Conservation (phyloP, 2,797 vertebrate species). For the Poeciliopsis presidionis region DNA sequence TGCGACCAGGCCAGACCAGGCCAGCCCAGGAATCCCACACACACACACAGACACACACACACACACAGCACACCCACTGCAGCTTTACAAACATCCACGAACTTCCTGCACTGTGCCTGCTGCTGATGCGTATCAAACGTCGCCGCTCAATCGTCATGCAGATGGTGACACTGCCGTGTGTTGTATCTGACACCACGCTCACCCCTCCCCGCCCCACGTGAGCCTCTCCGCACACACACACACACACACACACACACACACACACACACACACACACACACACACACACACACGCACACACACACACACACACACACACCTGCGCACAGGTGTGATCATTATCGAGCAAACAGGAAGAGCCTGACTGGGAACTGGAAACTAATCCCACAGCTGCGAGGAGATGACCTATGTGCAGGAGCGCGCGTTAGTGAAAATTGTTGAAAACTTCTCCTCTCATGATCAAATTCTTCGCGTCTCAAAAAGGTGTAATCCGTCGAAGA, state of each 20-base stretch:
- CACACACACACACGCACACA: constrained; percentile 72
- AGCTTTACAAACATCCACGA: constrained; percentile 19
- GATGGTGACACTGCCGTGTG: constrained; percentile 39
- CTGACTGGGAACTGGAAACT: constrained; percentile 80
- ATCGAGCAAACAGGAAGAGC: constrained; percentile 82
- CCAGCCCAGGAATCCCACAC: constrained; percentile 47
- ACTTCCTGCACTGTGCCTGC: constrained; percentile 20
- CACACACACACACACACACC: constrained; percentile 78
- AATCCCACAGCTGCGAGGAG: constrained; percentile 77
- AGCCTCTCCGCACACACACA: constrained; percentile 70
- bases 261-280: constrained; percentile 78
- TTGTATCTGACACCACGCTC: constrained; percentile 58
- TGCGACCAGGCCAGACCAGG: constrained; percentile 63
- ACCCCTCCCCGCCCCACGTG: constrained; percentile 55
- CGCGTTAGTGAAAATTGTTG: constrained; percentile 53
- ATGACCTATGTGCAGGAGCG: constrained; percentile 36
- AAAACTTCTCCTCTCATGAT: constrained; percentile 59
- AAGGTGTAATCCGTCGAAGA: constrained; percentile 61
- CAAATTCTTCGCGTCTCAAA: constrained; percentile 49
- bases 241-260: constrained; percentile 77
- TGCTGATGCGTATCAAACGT: constrained; percentile 11
- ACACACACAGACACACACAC: not conserved
- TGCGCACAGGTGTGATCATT: constrained; percentile 82
- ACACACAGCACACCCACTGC: constrained; percentile 18
- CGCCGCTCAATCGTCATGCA: constrained; percentile 33